Evolutionary conservation across 1,140 invertebrate genomes (phyloP), one percentile per base, ranked within the genome.

Genomic region (Ceratina calcarata): DNA sequence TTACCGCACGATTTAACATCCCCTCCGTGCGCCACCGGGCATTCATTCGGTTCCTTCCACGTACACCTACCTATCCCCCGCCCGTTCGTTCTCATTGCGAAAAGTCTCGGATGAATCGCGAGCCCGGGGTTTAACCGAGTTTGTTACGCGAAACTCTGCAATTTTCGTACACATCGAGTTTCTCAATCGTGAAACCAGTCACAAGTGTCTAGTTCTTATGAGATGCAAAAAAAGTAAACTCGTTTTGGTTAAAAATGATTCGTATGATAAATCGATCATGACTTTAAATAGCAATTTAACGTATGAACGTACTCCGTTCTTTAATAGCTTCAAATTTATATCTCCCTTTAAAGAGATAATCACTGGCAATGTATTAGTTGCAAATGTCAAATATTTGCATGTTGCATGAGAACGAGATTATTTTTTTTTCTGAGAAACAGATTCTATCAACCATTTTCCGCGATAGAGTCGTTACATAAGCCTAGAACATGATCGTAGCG

Each of bases 1-100:
- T 90, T 90, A 89, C 86, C 87, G 82, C 87, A 81, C 89, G 88
- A 90, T 90, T 90, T 89, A 89, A 89, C 88, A 88, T 87, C 82
- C 80, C 78, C 79, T 82, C 65, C 87, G 78, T 86, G 82, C 82
- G 27, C 27, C 83, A 77, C 66, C 27, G 72, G 79, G 81, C 85
- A 89, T 89, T 84, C 87, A 85, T 87, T 72, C 78, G 74, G 75
- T 84, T 83, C 83, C 82, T 84, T 78, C 68, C 75, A 32, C 80
- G 61, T 75, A 81, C 70, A 62, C 80, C 27, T 32, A 32, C 27
- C 27, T 32, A 32, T 4, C 27, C 27, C 27, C 4, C 27, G 2
- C 27, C 27, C 4, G 27, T 4, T 32, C 27, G 27, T 68, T 72
- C 53, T 16, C 24, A 13, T 62, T 49, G 20, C 61, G 51, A 27